Evolutionary conservation across 2,797 vertebrate species (phyloP).

Genomic region (Atherinosoma microstoma): DNA sequence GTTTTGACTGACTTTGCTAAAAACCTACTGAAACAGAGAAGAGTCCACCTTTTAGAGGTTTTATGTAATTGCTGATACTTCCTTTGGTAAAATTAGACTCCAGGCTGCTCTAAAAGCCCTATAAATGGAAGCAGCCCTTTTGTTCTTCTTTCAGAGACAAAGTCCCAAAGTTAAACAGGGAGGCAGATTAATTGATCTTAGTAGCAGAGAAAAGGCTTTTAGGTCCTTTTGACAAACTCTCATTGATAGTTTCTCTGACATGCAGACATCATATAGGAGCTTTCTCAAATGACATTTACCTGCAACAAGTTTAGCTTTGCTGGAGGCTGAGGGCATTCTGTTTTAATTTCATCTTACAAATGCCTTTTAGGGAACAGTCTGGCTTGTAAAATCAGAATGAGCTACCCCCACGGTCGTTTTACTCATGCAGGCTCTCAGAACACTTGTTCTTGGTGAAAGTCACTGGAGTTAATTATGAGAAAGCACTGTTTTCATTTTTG

Average conservation of each 20-base stretch:
- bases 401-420: conserved; percentile 9
- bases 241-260: conserved; percentile 39
- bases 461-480: conserved; percentile 62
- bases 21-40: conserved; percentile 1
- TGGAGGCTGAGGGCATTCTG: conserved; percentile 9
- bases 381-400: conserved; percentile 44
- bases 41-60: conserved; percentile 23
- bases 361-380: conserved; percentile 32
- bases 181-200: conserved; percentile 36
- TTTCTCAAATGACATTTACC: conserved; percentile 35
- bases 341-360: conserved; percentile 53
- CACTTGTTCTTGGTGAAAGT: conserved; percentile 35
- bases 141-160: conserved; percentile 45
- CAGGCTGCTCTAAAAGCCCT: conserved; percentile 38
- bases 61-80: conserved; percentile 50
- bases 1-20: conserved; percentile 1
- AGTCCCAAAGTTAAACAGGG: conserved; percentile 35
- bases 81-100: conserved; percentile 48
- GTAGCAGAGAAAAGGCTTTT: conserved; percentile 48
- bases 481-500: conserved; percentile 51
- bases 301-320: conserved; percentile 16
- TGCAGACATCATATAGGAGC: conserved; percentile 30
- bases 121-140: conserved; percentile 50
- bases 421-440: conserved; percentile 24
- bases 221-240: conserved; percentile 42